phyloP scores from a whole-genome alignment of 1,140 invertebrate genomes.

The Pristionchus pacificus region DNA sequence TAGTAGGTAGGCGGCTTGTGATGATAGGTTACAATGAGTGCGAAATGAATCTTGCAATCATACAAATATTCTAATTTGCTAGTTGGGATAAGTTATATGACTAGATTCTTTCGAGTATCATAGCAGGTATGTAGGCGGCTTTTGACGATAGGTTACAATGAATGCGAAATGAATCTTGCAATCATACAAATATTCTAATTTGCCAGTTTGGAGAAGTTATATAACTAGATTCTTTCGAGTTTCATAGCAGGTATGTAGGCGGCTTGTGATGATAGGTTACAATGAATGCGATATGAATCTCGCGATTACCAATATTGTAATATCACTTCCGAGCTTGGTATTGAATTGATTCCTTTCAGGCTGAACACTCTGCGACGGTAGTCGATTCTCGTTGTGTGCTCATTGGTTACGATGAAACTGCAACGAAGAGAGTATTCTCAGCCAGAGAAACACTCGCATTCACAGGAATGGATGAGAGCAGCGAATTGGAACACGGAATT shows the following conservation, averaged over 20 bases:
- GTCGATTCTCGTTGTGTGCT: constrained; percentile 44
- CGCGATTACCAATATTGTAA: constrained; percentile 15
- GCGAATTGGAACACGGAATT: constrained; percentile 44
- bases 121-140: too few species aligned
- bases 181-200: constrained; percentile 13
- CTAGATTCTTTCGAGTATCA: too few species aligned
- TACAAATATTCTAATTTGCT: constrained; percentile 16
- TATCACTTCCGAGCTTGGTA: not conserved
- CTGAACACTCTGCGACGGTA: constrained; percentile 33
- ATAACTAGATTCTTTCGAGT: not conserved
- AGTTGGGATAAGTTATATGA: too few species aligned
- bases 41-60: not conserved
- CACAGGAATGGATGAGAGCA: constrained; percentile 34
- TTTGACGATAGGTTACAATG: too few species aligned
- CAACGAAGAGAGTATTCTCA: constrained; percentile 19
- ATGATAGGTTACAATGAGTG: too few species aligned
- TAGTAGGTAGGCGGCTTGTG: too few species aligned
- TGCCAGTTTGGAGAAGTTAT: not conserved
- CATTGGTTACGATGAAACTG: constrained; percentile 39
- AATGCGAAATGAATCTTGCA: not conserved
- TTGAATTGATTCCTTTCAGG: constrained; percentile 32
- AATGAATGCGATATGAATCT: not conserved
- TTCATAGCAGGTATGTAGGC: not conserved
- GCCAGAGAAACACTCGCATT: constrained; percentile 34
- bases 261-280: not conserved